These are phyloP conservation scores for Himalopsyche tibetana DNA, from an alignment of 2,888 invertebrate species.

Conservation along the genomic window DNA sequence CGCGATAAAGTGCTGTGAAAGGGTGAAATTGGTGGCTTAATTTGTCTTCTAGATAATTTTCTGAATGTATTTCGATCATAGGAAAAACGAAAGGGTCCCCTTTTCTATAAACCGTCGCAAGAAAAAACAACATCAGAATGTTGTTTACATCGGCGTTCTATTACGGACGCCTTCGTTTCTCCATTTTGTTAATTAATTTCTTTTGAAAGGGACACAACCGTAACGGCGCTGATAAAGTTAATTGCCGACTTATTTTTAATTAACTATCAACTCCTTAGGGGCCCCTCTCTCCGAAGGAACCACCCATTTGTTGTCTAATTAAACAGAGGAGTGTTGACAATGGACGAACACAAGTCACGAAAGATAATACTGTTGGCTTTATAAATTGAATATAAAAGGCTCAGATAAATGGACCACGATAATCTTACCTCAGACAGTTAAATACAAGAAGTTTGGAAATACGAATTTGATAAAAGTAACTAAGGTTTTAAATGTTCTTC, in stretches of 20 bases:
- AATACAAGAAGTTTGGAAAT: neutral
- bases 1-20: neutral
- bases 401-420: neutral
- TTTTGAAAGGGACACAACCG: constrained; percentile 31
- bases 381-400: neutral
- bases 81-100: neutral
- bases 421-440: constrained; percentile 26
- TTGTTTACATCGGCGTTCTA: constrained; percentile 25
- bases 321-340: constrained; percentile 25
- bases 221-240: constrained; percentile 42
- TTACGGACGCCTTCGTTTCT: constrained; percentile 5
- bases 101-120: neutral
- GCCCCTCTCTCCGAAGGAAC: neutral
- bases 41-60: neutral
- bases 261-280: constrained; percentile 52
- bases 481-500: no score
- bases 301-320: constrained; percentile 26
- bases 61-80: neutral
- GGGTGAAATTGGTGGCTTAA: constrained; percentile 1
- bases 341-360: constrained; percentile 21
- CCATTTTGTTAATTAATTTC: constrained; percentile 30
- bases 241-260: constrained; percentile 57
- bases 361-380: neutral
- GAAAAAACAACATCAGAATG: constrained; percentile 7
- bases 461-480: neutral